Evolutionary conservation across 1,140 invertebrate species (phyloP), one percentile per base, ranked within the genome.

Genomic region (Trypoxylus dichotomus): DNA sequence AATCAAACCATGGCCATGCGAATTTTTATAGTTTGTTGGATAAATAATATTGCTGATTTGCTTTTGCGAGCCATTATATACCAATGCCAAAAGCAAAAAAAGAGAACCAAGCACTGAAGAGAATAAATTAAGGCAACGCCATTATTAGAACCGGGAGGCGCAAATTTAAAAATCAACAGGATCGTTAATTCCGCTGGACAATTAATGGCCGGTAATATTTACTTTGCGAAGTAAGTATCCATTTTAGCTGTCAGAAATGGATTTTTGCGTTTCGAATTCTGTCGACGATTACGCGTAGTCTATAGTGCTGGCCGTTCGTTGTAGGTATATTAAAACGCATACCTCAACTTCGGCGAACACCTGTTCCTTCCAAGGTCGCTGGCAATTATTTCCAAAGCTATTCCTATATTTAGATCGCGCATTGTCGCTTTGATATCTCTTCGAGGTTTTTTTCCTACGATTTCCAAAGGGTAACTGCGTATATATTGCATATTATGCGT

Each of bases 381-480:
- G 43, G n/a, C 43, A 47, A 47, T 47, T 47, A 47, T 47, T 47
- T 47, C 43, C 43, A 19, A 47, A 47, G 43, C 43, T 47, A 19
- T 47, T 47, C n/a, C n/a, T 54, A 54, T 54, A 54, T 54, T 54
- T 54, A 54, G 47, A 54, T 54, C 47, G 47, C 47, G 47, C 47
- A 54, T 54, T 54, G 47, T 54, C 19, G 47, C 47, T 37, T 37
- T 37, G 32, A 37, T 37, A 37, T 8, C 32, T 37, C 15, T 15
- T 15, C 47, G 47, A 54, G 15, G 6, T n/a, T 19, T 54, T 54
- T 54, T 54, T 54, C 19, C 6, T 19, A 54, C 2, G 19, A 54
- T 19, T 47, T n/a, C 43, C 32, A 37, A 37, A 37, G 32, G n/a
- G n/a, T n/a, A 19, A n/a, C 15, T 54, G 19, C 47, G 47, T 54